Percentiles rank a stretch among this genome's conserved stretches.
These are phyloP conservation scores for Scaeva pyrastri DNA, from an alignment of 2,888 invertebrate species.

Conservation along the genomic window DNA sequence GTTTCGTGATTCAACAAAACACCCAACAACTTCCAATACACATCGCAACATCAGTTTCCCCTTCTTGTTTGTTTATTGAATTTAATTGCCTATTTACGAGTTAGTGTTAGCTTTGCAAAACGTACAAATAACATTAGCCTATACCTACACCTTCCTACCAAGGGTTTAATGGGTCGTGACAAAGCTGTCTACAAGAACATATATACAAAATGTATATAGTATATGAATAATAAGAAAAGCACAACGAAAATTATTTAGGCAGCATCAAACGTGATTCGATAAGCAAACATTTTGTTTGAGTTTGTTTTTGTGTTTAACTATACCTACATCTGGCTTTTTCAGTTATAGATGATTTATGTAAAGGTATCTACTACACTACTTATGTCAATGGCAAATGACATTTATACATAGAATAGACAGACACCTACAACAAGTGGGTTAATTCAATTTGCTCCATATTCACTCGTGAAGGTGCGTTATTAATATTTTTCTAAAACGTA, in stretches of 20 bases:
- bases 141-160: too few species aligned
- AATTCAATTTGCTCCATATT: constrained; percentile 11
- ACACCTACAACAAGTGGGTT: constrained; percentile 40
- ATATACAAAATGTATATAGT: too few species aligned
- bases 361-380: not conserved
- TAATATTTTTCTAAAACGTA: constrained; percentile 1
- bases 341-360: constrained; percentile 48
- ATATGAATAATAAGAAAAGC: constrained; percentile 23
- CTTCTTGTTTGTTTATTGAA: constrained; percentile 52
- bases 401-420: not conserved
- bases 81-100: constrained; percentile 61
- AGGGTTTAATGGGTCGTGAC: too few species aligned
- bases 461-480: not conserved
- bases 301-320: not conserved
- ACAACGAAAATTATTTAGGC: not conserved
- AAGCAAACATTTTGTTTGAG: constrained; percentile 16
- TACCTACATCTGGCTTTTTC: not conserved
- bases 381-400: constrained; percentile 50
- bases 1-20: constrained; percentile 54
- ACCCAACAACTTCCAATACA: not conserved
- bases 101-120: constrained; percentile 29
- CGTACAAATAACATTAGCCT: constrained; percentile 14
- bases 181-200: too few species aligned
- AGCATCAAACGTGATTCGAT: not conserved
- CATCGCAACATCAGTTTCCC: not conserved